Evolutionary conservation across 2,113 vertebrate species (phyloP).

Genomic region (Actinemys pallida): DNA sequence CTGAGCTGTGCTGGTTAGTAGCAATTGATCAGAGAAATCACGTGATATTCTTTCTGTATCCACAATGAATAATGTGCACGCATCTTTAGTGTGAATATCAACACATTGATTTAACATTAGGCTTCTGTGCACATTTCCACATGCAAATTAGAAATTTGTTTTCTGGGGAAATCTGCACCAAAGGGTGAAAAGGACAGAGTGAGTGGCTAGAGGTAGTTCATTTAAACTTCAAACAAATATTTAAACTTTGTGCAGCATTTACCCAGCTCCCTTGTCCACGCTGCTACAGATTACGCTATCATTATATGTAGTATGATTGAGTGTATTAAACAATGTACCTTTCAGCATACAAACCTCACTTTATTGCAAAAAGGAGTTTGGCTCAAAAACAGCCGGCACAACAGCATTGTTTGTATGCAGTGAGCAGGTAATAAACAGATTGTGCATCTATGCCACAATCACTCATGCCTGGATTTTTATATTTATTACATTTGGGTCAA

Average conservation of each 20-base stretch:
- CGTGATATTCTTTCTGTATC: background rate
- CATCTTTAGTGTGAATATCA: background rate
- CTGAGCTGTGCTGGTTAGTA: slow-evolving; percentile 1
- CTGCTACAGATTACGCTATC: background rate
- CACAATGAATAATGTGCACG: background rate
- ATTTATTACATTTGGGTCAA: background rate
- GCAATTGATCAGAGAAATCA: slow-evolving; percentile 18
- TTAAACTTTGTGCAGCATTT: background rate
- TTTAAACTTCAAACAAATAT: background rate
- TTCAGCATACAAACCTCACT: background rate
- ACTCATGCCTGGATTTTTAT: background rate
- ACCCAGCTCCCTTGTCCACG: background rate
- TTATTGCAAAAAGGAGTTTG: background rate
- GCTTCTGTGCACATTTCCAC: background rate
- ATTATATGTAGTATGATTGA: background rate
- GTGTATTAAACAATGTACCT: background rate
- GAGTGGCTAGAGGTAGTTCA: background rate
- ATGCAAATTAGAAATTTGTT: background rate
- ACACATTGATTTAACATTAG: background rate
- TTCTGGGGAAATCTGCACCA: background rate
- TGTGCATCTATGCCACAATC: background rate
- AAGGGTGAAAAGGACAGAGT: background rate
- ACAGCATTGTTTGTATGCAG: background rate
- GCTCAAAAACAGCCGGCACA: background rate
- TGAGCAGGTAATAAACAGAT: background rate